Evolutionary conservation across 2,113 vertebrate species (phyloP).

Genomic region (Thunnus thynnus): DNA sequence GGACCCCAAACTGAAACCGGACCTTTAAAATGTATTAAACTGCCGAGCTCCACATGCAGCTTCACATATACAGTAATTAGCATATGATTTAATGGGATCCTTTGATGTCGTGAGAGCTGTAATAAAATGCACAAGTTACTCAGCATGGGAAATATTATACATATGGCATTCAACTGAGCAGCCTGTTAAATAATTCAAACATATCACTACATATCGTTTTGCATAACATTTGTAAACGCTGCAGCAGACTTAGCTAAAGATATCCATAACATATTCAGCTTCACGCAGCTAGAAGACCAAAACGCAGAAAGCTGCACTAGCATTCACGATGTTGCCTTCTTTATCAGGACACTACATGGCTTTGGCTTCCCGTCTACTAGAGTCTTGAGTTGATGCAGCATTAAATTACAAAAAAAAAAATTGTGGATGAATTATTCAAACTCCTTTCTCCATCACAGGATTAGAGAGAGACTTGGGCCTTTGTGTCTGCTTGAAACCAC

Average conservation of each 20-base stretch:
- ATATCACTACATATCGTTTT: conserved; percentile 36
- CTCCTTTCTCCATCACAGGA: conserved; percentile 44
- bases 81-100: conserved; percentile 14
- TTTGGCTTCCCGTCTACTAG: conserved; percentile 2
- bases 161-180: conserved; percentile 29
- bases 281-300: conserved; percentile 3
- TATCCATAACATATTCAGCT: conserved; percentile 13
- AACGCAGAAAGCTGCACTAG: conserved; percentile 17
- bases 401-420: conserved; percentile 37
- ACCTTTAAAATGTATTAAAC: neutral
- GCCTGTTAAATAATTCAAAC: conserved; percentile 61
- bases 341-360: conserved; percentile 18
- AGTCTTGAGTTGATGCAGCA: conserved; percentile 43
- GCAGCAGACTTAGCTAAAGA: conserved; percentile 9
- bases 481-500: conserved; percentile 61
- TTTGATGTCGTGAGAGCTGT: conserved; percentile 40
- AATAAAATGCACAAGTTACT: conserved; percentile 24
- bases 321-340: conserved; percentile 18
- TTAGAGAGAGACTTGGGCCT: conserved; percentile 57
- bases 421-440: conserved; percentile 71
- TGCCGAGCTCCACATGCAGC: neutral
- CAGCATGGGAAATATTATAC: conserved; percentile 11
- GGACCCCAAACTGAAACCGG: too few relatives aligned
- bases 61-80: conserved; percentile 9
- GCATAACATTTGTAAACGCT: conserved; percentile 34